Conservation (phyloP, 2,113 vertebrate genomes). For the Neolamprologus fasciatus region DNA sequence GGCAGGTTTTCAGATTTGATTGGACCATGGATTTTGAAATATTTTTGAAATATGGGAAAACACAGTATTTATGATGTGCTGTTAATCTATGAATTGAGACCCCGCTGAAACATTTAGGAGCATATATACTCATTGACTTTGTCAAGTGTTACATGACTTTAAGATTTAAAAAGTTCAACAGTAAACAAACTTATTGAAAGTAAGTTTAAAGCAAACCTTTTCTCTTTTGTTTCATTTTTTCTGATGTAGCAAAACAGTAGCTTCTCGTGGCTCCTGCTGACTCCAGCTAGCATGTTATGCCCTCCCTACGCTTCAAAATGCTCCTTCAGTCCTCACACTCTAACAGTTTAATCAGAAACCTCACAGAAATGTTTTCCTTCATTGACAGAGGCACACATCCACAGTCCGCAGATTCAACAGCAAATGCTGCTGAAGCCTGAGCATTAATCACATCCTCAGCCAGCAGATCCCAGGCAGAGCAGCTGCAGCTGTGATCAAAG, state of each 20-base stretch:
- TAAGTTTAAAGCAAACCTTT: neutral
- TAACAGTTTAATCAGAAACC: neutral
- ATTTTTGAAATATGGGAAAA: neutral
- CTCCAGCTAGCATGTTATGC: neutral
- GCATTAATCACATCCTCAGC: neutral
- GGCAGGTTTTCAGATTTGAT: neutral
- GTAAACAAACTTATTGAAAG: neutral
- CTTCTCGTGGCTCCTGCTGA: neutral
- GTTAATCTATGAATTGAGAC: neutral
- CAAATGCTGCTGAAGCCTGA: neutral
- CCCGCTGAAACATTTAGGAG: neutral
- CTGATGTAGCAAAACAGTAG: neutral
- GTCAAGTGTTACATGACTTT: neutral
- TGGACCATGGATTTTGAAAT: neutral
- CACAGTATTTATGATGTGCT: neutral
- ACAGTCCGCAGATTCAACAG: neutral
- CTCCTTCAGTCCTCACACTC: neutral
- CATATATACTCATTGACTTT: neutral
- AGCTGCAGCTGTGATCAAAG: neutral
- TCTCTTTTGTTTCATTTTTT: neutral
- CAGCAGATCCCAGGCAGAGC: neutral
- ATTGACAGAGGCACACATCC: neutral
- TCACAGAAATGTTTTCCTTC: neutral
- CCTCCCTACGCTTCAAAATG: neutral
- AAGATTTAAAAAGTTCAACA: neutral